Conservation (phyloP, 2,797 vertebrate genomes). For the Siniperca undulata region DNA sequence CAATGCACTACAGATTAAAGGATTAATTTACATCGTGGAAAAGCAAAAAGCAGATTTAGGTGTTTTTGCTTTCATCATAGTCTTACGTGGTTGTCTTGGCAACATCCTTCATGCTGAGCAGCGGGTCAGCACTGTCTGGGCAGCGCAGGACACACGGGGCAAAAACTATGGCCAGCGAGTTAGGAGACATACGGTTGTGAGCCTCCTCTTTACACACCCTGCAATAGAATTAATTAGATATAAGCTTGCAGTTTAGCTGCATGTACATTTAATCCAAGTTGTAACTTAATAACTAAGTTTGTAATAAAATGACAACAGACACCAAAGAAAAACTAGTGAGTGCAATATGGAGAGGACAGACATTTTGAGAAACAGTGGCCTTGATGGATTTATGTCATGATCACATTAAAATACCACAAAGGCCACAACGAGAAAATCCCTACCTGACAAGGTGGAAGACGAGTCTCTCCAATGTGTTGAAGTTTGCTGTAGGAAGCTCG, state of each 20-base stretch:
- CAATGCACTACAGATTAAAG: background rate
- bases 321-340: background rate
- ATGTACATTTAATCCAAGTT: background rate
- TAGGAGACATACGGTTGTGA: slow-evolving; percentile 97
- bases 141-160: slow-evolving; percentile 96
- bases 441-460: slow-evolving; percentile 98
- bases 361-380: background rate
- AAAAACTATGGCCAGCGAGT: slow-evolving; percentile 96
- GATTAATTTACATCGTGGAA: background rate
- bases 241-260: background rate
- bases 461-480: slow-evolving; percentile 92
- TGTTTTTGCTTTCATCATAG: background rate
- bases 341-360: background rate
- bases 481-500: slow-evolving; percentile 92
- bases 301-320: background rate
- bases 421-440: background rate
- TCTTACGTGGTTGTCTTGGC: slow-evolving; percentile 97
- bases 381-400: background rate
- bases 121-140: slow-evolving; percentile 92
- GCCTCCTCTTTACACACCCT: slow-evolving; percentile 95
- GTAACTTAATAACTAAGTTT: background rate
- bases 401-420: no score
- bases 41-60: background rate
- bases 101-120: slow-evolving; percentile 98
- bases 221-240: slow-evolving; percentile 38